A percentile compares a stretch with the other conserved stretches of the same genome.
phyloP scores from a whole-genome alignment of 2,888 invertebrate genomes.

The Cosmorhoe ocellata region DNA sequence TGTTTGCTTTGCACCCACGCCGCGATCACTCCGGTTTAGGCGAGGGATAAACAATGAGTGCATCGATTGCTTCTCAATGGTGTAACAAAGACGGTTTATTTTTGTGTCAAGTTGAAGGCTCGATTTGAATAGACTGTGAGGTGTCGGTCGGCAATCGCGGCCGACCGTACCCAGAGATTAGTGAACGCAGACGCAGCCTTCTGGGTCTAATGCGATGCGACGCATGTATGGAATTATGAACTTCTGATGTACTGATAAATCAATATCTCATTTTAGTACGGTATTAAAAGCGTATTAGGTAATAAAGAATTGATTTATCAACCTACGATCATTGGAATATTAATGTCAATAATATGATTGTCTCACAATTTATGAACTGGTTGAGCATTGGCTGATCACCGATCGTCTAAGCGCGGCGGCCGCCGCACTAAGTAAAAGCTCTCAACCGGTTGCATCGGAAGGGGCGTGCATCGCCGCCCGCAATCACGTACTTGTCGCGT shows the following conservation, averaged over 20 bases:
- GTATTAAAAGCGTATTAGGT: constrained; percentile 30
- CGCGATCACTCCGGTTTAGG: constrained; percentile 73
- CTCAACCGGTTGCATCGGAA: constrained; percentile 69
- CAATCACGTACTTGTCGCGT: constrained; percentile 78
- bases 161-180: constrained; percentile 70
- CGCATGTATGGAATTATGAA: constrained; percentile 66
- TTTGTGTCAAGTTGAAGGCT: constrained; percentile 69
- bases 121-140: constrained; percentile 65
- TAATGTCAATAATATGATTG: constrained; percentile 1
- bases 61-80: constrained; percentile 76
- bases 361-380: constrained; percentile 17
- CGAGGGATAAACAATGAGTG: constrained; percentile 78
- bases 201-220: constrained; percentile 70
- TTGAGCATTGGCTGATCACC: constrained; percentile 34
- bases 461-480: constrained; percentile 66
- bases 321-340: constrained; percentile 1
- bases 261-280: constrained; percentile 67
- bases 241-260: constrained; percentile 76
- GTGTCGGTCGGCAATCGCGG: constrained; percentile 55
- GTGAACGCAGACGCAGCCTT: constrained; percentile 63
- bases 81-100: constrained; percentile 77
- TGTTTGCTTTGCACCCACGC: constrained; percentile 78
- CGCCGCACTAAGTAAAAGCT: constrained; percentile 54
- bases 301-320: constrained; percentile 16
- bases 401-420: constrained; percentile 33